These are phyloP conservation scores for Tinamus guttatus DNA, from an alignment of 2,113 vertebrate genomes.

Conservation along the genomic window DNA sequence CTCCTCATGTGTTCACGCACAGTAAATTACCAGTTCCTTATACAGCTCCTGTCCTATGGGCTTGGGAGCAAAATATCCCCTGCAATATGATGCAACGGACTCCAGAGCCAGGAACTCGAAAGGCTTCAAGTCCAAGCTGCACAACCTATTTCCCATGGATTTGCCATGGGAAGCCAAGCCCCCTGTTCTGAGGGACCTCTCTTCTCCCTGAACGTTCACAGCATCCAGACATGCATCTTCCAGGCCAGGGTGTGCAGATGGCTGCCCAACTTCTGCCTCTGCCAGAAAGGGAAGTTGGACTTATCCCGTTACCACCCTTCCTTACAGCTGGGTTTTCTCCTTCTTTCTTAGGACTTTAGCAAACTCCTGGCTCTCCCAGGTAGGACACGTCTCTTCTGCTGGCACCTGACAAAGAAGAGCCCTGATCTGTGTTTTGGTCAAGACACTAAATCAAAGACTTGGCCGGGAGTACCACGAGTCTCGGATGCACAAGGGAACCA, in stretches of 20 bases:
- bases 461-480: not conserved
- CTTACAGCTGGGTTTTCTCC: fast-evolving
- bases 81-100: fast-evolving
- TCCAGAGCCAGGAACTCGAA: not conserved
- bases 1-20: not conserved
- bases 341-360: not conserved
- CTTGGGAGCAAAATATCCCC: not conserved
- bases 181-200: not conserved
- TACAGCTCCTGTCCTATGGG: not conserved
- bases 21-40: not conserved
- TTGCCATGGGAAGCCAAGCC: not conserved
- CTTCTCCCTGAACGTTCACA: not conserved
- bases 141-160: not conserved
- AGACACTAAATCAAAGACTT: not conserved
- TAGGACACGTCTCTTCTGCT: not conserved
- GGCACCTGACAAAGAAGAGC: not conserved
- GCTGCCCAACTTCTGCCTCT: not conserved
- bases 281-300: not conserved
- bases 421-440: not conserved
- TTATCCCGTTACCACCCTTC: not conserved
- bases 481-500: not conserved
- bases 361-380: not conserved
- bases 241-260: fast-evolving
- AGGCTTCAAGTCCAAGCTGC: not conserved
- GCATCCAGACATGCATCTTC: not conserved